Percentiles rank a stretch among this genome's conserved stretches.
Evolutionary conservation across 2,113 vertebrate genomes (phyloP).

Genomic region (Aegithalos caudatus): DNA sequence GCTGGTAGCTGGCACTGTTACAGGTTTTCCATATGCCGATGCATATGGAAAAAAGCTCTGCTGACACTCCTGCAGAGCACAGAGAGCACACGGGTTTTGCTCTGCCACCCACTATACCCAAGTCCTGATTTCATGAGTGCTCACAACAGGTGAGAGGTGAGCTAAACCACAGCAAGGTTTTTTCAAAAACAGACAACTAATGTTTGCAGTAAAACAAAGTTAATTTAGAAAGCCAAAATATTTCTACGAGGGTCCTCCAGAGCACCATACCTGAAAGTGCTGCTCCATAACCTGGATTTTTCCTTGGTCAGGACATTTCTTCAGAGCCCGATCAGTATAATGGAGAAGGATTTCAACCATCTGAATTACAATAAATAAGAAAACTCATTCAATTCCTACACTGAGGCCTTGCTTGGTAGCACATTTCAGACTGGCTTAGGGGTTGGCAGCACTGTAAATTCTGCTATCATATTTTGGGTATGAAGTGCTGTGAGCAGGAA

Average conservation of each 20-base stretch:
- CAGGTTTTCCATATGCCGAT: background rate
- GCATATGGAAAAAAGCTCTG: background rate
- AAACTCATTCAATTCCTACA: background rate
- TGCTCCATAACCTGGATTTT: constrained; percentile 96
- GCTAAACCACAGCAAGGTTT: background rate
- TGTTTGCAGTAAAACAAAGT: background rate
- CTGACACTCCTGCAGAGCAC: background rate
- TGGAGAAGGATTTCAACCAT: constrained; percentile 94
- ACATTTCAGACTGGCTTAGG: background rate
- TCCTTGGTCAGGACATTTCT: constrained; percentile 93
- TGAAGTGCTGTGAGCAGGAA: background rate
- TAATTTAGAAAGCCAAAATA: background rate
- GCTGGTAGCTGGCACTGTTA: background rate
- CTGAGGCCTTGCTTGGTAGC: background rate
- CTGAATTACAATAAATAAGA: constrained; percentile 60
- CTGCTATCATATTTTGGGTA: background rate
- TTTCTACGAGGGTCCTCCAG: background rate
- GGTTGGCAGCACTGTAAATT: background rate
- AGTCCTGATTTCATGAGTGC: background rate
- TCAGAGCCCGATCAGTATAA: constrained; percentile 85
- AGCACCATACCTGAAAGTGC: constrained; percentile 86
- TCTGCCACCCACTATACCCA: background rate
- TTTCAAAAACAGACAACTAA: background rate
- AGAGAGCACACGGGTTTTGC: background rate
- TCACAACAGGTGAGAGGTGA: background rate